Percentiles rank a stretch among this genome's conserved stretches.
phyloP scores from a whole-genome alignment of 2,888 invertebrate genomes.

The Galeruca laticollis region DNA sequence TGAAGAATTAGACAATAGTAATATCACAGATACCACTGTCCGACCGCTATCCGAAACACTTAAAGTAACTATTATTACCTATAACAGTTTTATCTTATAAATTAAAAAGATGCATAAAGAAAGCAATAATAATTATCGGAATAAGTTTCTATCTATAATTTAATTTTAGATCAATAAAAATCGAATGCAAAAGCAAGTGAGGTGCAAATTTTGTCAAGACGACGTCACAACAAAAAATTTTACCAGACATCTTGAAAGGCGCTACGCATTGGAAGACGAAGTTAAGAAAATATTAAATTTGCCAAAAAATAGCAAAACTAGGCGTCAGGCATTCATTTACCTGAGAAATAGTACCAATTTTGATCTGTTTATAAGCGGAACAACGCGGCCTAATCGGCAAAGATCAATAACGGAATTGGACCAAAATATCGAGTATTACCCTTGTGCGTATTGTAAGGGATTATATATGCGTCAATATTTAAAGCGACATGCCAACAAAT shows the following conservation, averaged over 20 bases:
- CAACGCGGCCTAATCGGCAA: constrained; percentile 31
- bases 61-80: no score
- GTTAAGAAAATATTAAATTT: constrained; percentile 29
- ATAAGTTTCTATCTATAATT: no score
- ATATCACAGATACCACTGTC: no score
- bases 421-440: constrained; percentile 26
- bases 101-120: no score
- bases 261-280: constrained; percentile 32
- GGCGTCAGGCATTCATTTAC: constrained; percentile 26
- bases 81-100: no score
- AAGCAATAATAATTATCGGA: no score
- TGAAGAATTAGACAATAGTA: no score
- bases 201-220: constrained; percentile 43
- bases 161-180: no score
- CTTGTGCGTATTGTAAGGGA: constrained; percentile 39
- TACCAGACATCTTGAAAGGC: constrained; percentile 41
- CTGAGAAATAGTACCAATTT: constrained; percentile 43
- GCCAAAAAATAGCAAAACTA: constrained; percentile 36
- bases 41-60: no score
- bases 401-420: constrained; percentile 14
- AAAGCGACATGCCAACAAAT: constrained; percentile 37
- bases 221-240: constrained; percentile 43
- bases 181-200: no score
- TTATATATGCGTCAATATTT: constrained; percentile 40
- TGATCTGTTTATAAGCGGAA: constrained; percentile 42